phyloP scores from a whole-genome alignment of 2,797 vertebrate species.

The Cossypha caffra region DNA sequence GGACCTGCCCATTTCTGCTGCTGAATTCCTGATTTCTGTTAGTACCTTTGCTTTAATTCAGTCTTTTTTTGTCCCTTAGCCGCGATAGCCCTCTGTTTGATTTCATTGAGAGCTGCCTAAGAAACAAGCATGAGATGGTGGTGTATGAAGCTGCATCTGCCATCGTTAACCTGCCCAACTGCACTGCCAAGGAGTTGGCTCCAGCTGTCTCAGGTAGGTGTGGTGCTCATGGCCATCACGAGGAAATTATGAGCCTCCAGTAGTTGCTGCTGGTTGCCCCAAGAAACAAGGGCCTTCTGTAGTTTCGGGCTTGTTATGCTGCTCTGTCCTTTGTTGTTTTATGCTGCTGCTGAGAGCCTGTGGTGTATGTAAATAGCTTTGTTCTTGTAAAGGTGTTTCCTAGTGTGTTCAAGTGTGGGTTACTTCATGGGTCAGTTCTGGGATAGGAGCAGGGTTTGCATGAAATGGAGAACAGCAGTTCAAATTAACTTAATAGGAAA shows the following conservation, averaged over 20 bases:
- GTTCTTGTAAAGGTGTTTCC: background rate
- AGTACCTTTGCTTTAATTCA: background rate
- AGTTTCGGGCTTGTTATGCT: background rate
- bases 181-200: constrained; percentile 83
- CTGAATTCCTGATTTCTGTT: background rate
- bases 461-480: background rate
- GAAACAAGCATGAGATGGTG: constrained; percentile 85
- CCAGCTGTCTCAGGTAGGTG: constrained; percentile 80
- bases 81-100: constrained; percentile 81
- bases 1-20: background rate
- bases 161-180: constrained; percentile 80
- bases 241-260: background rate
- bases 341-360: background rate
- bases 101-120: constrained; percentile 83
- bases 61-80: constrained; percentile 53
- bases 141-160: constrained; percentile 85
- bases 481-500: background rate
- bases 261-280: background rate
- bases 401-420: background rate
- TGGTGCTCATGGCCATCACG: accelerated
- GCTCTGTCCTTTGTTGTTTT: background rate
- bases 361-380: background rate
- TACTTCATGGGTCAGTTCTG: background rate
- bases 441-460: background rate
- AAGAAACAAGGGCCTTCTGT: background rate